phyloP scores from a whole-genome alignment of 30 jellyfish, hydroid and myxozoan species.

The Haliclystus octoradiatus region DNA sequence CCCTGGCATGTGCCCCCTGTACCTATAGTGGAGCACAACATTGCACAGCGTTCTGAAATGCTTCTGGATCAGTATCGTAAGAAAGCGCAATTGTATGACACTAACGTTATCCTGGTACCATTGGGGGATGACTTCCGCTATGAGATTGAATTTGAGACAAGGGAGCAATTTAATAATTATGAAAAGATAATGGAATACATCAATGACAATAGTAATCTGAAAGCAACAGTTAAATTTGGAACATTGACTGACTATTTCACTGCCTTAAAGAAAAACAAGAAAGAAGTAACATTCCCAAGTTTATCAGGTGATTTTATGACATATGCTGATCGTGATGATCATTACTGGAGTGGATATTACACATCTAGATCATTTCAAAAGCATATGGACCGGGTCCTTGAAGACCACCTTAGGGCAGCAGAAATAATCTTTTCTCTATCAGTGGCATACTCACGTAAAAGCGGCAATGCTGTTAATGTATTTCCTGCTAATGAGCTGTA shows the following conservation, averaged over 20 bases:
- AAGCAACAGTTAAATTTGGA: slow-evolving; percentile 77
- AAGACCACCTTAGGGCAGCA: slow-evolving; percentile 83
- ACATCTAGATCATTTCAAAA: slow-evolving; percentile 78
- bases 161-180: slow-evolving; percentile 46
- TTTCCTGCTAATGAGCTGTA: slow-evolving; percentile 13
- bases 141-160: slow-evolving; percentile 52
- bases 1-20: slow-evolving; percentile 91
- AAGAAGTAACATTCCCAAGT: slow-evolving; percentile 37
- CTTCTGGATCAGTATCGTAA: slow-evolving; percentile 72
- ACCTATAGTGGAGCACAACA: slow-evolving; percentile 38
- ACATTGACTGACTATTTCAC: slow-evolving; percentile 70
- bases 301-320: slow-evolving; percentile 86
- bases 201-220: slow-evolving; percentile 55
- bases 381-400: slow-evolving; percentile 74
- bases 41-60: slow-evolving; percentile 49
- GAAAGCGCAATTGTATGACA: slow-evolving; percentile 67
- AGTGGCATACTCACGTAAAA: slow-evolving; percentile 12
- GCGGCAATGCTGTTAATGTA: no score
- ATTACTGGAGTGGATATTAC: slow-evolving; percentile 91
- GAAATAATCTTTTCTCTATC: slow-evolving; percentile 62
- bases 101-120: slow-evolving; percentile 74
- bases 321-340: slow-evolving; percentile 87
- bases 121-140: slow-evolving; percentile 89
- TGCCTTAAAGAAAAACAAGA: slow-evolving; percentile 52
- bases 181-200: slow-evolving; percentile 70